Percentiles rank a stretch among this genome's conserved stretches.
Evolutionary conservation across 2,113 vertebrate species (phyloP).

Genomic region (Melospiza georgiana): DNA sequence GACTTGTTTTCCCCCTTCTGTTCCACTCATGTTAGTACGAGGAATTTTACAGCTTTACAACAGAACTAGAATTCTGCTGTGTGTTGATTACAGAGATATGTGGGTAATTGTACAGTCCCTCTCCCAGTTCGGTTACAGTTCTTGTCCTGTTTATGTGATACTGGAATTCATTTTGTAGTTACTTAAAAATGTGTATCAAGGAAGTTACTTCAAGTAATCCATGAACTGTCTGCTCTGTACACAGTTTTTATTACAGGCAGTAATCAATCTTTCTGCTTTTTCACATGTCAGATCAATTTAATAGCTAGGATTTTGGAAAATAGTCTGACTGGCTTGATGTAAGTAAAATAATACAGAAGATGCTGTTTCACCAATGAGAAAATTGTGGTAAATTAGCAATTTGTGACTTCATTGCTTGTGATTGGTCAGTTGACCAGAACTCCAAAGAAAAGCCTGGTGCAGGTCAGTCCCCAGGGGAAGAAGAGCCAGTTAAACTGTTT

Average conservation of each 20-base stretch:
- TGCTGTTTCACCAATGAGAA: neutral
- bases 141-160: neutral
- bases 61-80: neutral
- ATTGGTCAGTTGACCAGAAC: neutral
- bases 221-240: neutral
- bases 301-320: neutral
- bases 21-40: neutral
- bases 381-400: neutral
- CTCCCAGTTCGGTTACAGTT: neutral
- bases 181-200: neutral
- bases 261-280: neutral
- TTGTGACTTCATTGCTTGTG: neutral
- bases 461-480: neutral
- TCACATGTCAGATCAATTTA: neutral
- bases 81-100: neutral
- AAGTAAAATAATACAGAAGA: neutral
- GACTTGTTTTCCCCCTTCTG: accelerated
- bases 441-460: neutral
- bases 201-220: neutral
- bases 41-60: neutral
- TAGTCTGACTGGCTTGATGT: neutral
- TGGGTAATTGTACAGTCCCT: neutral
- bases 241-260: neutral
- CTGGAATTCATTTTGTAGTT: neutral
- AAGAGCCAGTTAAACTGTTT: neutral